phyloP scores from a whole-genome alignment of 2,888 invertebrate species.

The Gisinianus flammeolus region DNA sequence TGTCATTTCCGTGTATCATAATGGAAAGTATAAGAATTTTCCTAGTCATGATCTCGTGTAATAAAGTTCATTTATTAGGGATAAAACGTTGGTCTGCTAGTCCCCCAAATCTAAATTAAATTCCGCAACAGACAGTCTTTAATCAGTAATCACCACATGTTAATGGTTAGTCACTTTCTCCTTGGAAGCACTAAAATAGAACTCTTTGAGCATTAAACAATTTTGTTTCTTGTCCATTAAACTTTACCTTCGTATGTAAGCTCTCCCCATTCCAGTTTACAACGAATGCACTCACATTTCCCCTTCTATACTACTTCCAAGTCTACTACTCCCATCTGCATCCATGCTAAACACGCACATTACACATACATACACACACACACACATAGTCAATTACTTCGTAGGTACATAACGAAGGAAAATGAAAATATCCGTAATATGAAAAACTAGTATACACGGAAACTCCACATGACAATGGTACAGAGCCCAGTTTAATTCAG shows the following conservation, averaged over 20 bases:
- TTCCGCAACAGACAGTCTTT: conserved; percentile 29
- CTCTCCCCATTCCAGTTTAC: not conserved
- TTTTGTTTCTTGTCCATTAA: conserved; percentile 27
- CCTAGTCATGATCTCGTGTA: not conserved
- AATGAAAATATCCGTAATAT: not conserved
- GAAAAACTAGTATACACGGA: not conserved
- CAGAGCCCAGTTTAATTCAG: conserved; percentile 3
- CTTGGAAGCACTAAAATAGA: conserved; percentile 7
- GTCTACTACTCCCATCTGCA: no score
- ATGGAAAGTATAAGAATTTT: not conserved
- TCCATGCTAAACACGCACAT: not conserved
- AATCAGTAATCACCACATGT: conserved; percentile 39
- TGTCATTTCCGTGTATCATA: no score
- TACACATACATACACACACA: not conserved
- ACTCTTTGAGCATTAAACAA: conserved; percentile 10
- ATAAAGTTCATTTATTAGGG: not conserved
- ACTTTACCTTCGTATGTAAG: conserved; percentile 14
- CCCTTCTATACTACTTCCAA: no score
- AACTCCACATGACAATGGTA: not conserved
- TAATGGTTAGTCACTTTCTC: conserved; percentile 27
- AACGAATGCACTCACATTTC: not conserved
- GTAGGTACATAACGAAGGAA: not conserved
- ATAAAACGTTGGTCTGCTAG: not conserved
- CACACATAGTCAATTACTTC: not conserved
- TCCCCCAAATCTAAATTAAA: conserved; percentile 30